These are phyloP conservation scores for Chaetogeoica ovagalla DNA, from an alignment of 2,888 invertebrate genomes.

Conservation along the genomic window DNA sequence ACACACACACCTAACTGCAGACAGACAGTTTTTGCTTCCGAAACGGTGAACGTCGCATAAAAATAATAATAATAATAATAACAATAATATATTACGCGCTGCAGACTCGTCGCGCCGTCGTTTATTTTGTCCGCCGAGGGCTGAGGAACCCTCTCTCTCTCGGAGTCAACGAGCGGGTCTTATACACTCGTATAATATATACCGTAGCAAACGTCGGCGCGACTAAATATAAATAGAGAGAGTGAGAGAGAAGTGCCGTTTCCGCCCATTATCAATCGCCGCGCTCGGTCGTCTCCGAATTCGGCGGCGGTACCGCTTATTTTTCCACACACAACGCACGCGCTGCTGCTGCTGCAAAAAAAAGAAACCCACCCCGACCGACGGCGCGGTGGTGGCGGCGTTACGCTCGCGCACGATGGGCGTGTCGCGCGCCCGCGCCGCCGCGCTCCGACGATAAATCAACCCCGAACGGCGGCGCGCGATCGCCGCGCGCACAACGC, in stretches of 20 bases:
- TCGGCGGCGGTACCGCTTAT: constrained; percentile 52
- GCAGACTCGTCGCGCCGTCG: too few species aligned
- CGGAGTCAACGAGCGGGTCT: too few species aligned
- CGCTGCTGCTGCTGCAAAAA: too few species aligned
- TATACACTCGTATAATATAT: too few species aligned
- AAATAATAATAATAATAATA: too few species aligned
- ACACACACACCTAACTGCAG: not conserved
- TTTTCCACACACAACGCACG: constrained; percentile 38
- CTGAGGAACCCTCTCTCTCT: too few species aligned
- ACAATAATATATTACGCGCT: too few species aligned
- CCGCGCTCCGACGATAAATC: constrained; percentile 35
- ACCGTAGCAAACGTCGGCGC: constrained; percentile 21
- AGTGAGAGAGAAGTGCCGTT: constrained; percentile 41
- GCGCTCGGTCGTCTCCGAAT: constrained; percentile 51
- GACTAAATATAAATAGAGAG: not conserved
- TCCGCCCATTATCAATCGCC: constrained; percentile 53
- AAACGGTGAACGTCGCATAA: too few species aligned
- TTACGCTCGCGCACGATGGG: constrained; percentile 50
- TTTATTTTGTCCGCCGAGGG: too few species aligned
- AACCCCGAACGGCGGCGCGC: constrained; percentile 19
- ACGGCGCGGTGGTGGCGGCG: constrained; percentile 37
- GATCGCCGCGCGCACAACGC: not conserved
- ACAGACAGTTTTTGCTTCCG: too few species aligned
- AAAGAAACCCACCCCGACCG: too few species aligned
- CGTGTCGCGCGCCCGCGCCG: constrained; percentile 11